Base-by-base conservation (phyloP, 2,797 vertebrate species). In the Onychomys leucogaster region DNA sequence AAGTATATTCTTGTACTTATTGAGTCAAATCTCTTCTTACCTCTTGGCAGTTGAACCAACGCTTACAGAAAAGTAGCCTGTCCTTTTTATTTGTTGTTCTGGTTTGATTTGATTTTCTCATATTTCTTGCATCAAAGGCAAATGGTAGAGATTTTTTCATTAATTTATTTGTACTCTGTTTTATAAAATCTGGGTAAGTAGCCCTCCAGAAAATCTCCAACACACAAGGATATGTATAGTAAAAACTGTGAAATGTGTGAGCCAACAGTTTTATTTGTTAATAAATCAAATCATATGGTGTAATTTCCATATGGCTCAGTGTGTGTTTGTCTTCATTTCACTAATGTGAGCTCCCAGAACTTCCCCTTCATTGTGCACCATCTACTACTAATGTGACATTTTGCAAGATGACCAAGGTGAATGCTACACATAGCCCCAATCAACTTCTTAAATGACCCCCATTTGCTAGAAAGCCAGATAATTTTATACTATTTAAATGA, bases 191-290 rank as follows among this genome's bases (percentile, higher is more conserved):
- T 98, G 87, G 93, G 91, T 94, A 98, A 97, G 96, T 97, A 98
- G 98, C 90, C 95, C 97, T 97, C 97, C 78, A 96, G 95, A 98
- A 98, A 98, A 69, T 59, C 73, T 97, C 83, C 97, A 85, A 97
- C 97, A 98, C 96, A 98, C 52, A 94, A 97, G 61, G 37, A 94
- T 97, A 71, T 92, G 57, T 97, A 97, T 90, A 94, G 87, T 91
- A 94, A 96, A 98, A 98, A 98, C 98, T 97, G 98, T 97, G 98
- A 98, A 97, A 98, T 98, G 93, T 67, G 95, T 97, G 97, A 97
- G 94, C 96, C 97, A 98, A 98, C 94, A 97, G 95, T 98, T 98
- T 97, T 98, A 98, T 98, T 98, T 97, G 88, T 94, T 98, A 98
- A 98, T 98, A 98, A 98, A 98, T 98, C 97, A 76, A 97, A 94